phyloP scores from a whole-genome alignment of 2,888 invertebrate species.

The Ennomos erosarius region DNA sequence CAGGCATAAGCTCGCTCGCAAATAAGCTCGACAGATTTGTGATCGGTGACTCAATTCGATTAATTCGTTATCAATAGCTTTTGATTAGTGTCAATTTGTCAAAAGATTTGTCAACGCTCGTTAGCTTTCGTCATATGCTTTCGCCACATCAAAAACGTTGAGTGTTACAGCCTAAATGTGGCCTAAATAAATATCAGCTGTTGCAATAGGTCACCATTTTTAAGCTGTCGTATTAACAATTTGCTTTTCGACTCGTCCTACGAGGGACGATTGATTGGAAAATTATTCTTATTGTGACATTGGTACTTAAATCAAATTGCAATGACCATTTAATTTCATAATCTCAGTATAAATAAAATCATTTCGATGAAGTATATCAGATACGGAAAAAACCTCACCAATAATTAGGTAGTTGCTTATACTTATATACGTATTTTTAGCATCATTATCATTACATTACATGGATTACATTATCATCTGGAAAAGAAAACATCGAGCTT shows the following conservation, averaged over 20 bases:
- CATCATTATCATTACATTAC: no score
- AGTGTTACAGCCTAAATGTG: constrained; percentile 17
- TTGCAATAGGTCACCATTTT: constrained; percentile 40
- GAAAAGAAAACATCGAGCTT: no score
- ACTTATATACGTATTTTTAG: no score
- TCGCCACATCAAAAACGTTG: constrained; percentile 25
- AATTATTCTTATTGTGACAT: constrained; percentile 22
- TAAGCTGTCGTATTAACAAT: constrained; percentile 33
- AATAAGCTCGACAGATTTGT: constrained; percentile 22
- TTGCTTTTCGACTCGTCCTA: constrained; percentile 25
- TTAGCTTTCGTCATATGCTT: constrained; percentile 31
- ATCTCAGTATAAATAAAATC: not conserved
- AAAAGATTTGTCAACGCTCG: constrained; percentile 30
- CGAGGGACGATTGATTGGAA: constrained; percentile 19
- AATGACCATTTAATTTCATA: constrained; percentile 6
- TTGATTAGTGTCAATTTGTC: constrained; percentile 32
- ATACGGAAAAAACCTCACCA: no score
- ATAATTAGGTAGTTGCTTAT: no score
- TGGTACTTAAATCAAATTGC: constrained; percentile 12
- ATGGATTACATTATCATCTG: no score
- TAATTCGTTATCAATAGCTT: constrained; percentile 27
- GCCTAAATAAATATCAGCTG: constrained; percentile 31
- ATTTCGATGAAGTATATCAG: no score
- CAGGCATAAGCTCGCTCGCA: constrained; percentile 4
- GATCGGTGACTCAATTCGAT: constrained; percentile 25